Base-by-base conservation (phyloP, 2,888 invertebrate genomes). In the Venusia cambrica region DNA sequence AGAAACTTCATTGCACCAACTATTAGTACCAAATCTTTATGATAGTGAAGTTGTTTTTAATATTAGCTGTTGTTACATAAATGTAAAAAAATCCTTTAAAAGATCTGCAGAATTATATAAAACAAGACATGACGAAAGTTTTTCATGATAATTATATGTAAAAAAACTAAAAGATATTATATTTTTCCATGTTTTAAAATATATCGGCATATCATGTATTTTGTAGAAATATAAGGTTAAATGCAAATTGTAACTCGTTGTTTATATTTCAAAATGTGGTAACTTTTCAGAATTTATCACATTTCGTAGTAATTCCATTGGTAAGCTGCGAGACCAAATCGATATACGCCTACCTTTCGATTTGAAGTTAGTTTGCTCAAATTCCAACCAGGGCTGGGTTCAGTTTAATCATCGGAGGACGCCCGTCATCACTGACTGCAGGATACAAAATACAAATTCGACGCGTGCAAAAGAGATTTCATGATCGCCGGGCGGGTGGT, bases 131-230 rank as follows among this genome's bases (percentile, higher is more conserved):
- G 75, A 78, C 78, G n/a, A n/a, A 76, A 69, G 57, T 51, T 48
- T 45, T 16, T 13, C 35, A 29, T 35, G 28, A 37, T 38, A 33
- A 38, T 14, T 39, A 51, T 29, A 33, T 45, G 28, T 40, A 18
- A 38, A 30, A 26, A 31, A 32, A 35, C 6, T 16, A 20, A 38
- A 42, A 48, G 20, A 44, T 35, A 48, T 62, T 67, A 70, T 78
- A 72, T 77, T 71, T 78, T 75, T 76, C 70, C 68, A 68, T 59
- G 58, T 52, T 61, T 60, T 58, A 59, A 58, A 53, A 58, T 43
- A 39, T 26, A 38, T 56, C 62, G 57, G 75, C 81, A 84, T 84
- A 84, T 84, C 84, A 81, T 72, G 78, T 80, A n/a, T 81, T 35
- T 81, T 78, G 57, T 81, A 79, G 74, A 73, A 68, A 75, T 76